Evolutionary conservation across 2,888 invertebrate genomes (phyloP), one percentile per base, ranked within the genome.

Genomic region (Quadroppia sp.): DNA sequence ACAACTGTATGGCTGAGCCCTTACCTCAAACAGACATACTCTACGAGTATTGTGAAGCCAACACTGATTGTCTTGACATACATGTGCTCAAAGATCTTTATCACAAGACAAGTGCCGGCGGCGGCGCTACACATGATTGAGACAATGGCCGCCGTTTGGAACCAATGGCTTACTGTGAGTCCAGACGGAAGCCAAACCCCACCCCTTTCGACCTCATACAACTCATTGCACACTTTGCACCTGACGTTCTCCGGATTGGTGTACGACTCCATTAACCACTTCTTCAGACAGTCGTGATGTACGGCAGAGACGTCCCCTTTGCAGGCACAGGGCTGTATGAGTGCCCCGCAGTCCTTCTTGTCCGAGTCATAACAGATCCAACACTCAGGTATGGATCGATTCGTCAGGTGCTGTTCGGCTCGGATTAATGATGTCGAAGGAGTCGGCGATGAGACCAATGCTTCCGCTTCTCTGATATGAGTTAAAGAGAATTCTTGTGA

Each of bases 351-450:
- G 80, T 94, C 93, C 25, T 86, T 83, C 48, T 53, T 70, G 45
- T 92, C 88, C 77, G 85, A 85, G 83, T 94, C 94, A 82, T 94
- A 94, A 83, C 94, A 95, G 79, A 95, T 94, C 93, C 94, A 95
- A 82, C 94, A 94, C 82, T 94, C 94, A 32, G 75, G 76, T n/a
- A 73, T 53, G 6, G 71, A 67, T 15, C 50, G 30, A 9, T 45
- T 50, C 15, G 75, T 42, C 17, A 25, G 42, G 2, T n/a, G 15
- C 40, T 25, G 40, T 17, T 71, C 64, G 9, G 32, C 20, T 11
- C 42, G 36, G 9, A 71, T 1, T 6, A 71, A 50, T 30, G 73
- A 15, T 4, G 28, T 28, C 23, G 30, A 25, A 25, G 1, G 17
- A 11, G 30, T 25, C 11, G 72, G 56, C 17, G 75, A 75, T 42